Base-by-base conservation (phyloP, 1,140 invertebrate species). In the Halyomorpha halys region DNA sequence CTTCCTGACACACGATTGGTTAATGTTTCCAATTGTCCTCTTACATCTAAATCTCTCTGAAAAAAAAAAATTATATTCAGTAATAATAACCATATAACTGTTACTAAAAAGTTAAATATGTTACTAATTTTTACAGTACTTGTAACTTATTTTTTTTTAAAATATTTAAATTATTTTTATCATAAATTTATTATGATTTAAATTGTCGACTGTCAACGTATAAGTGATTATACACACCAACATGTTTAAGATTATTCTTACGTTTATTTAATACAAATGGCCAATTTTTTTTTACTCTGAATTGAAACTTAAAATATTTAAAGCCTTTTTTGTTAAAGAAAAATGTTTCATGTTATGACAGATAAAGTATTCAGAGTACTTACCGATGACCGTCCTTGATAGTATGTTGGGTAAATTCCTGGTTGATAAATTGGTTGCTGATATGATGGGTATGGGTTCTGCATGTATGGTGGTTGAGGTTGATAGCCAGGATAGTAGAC, bases 21-120 rank as follows among this genome's bases (percentile, higher is more conserved):
- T 59, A 83, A 71, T 15, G 79, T 67, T 62, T 83, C 82, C 27
- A 83, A 66, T 53, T 79, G 81, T n/a, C 76, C 77, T 65, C 76
- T 76, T 3, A 83, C 72, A 68, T 82, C 80, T 69, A 83, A 73
- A 53, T 83, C 78, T 18, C 70, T 61, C 67, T 68, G 59, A 51
- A 65, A 65, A 53, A 53, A 49, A 21, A 19, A 18, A 49, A 39
- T 6, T 11, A 39, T 39, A 8, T 39, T 39, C 1, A 39, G 34
- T 11, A 39, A 11, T 39, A 13, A 39, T 13, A 39, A 39, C 11
- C 13, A 13, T 39, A 13, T 11, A 30, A 30, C 27, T 30, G 27
- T 30, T 8, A 30, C 27, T 30, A 30, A 30, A 30, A 30, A n/a
- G n/a, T n/a, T n/a, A n/a, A n/a, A n/a, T n/a, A n/a, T n/a, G n/a